A percentile compares a stretch with the other conserved stretches of the same genome.
Evolutionary conservation across 2,113 vertebrate species (phyloP).

Genomic region (Hippocampus mohnikei): DNA sequence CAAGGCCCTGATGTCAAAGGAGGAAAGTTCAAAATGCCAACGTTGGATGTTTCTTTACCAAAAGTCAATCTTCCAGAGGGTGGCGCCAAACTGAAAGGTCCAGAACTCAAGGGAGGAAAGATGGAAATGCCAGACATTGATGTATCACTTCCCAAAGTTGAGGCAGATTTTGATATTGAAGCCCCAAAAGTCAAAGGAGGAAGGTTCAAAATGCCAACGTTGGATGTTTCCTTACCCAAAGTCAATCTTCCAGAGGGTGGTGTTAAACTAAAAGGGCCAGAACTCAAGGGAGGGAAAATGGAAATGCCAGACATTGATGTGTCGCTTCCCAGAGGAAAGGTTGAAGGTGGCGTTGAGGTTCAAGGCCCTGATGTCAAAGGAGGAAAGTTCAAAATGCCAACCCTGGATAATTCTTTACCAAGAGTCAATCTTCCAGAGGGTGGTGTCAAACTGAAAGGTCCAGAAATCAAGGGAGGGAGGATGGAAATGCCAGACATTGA

Average conservation of each 20-base stretch:
- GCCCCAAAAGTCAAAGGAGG: too few relatives aligned
- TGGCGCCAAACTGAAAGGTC: constrained; percentile 16
- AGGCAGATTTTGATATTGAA: constrained; percentile 10
- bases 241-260: too few relatives aligned
- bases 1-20: constrained; percentile 40
- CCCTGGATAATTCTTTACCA: constrained; percentile 33
- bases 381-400: constrained; percentile 47
- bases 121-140: constrained; percentile 42
- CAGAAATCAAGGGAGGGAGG: constrained; percentile 18
- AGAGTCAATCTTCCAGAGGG: constrained; percentile 11
- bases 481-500: constrained; percentile 37
- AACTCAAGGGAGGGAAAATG: constrained; percentile 38
- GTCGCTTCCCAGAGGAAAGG: constrained; percentile 23
- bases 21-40: constrained; percentile 2
- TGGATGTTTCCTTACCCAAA: too few relatives aligned
- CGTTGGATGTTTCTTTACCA: constrained; percentile 22
- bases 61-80: constrained; percentile 40
- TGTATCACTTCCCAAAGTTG: constrained; percentile 49
- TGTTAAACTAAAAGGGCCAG: too few relatives aligned
- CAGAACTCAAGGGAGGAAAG: constrained; percentile 25
- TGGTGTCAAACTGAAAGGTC: constrained; percentile 9
- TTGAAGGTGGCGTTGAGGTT: constrained; percentile 30
- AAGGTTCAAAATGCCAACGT: too few relatives aligned
- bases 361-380: constrained; percentile 26
- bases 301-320: constrained; percentile 49